phyloP scores from a whole-genome alignment of 2,797 vertebrate species.

The Ibycter americanus region DNA sequence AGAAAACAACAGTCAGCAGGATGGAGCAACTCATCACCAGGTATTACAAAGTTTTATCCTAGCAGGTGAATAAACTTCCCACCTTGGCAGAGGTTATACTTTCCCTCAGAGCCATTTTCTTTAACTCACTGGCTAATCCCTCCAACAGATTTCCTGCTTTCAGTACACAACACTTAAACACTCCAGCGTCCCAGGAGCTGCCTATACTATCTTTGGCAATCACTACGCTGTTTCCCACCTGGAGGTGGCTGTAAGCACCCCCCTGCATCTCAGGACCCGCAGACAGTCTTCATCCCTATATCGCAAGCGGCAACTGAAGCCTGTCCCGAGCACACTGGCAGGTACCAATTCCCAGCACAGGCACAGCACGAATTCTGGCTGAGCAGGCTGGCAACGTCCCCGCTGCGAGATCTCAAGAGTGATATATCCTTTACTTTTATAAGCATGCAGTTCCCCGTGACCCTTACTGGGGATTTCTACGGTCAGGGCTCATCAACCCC shows the following conservation, averaged over 20 bases:
- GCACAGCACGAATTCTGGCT: background rate
- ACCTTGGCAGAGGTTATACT: background rate
- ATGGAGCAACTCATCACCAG: background rate
- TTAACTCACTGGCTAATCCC: background rate
- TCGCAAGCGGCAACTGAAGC: background rate
- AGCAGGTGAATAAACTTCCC: background rate
- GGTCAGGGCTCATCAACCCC: background rate
- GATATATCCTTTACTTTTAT: background rate
- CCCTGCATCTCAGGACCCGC: accelerated
- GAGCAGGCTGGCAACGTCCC: background rate
- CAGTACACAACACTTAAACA: accelerated
- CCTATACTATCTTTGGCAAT: accelerated
- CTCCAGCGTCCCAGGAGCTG: accelerated
- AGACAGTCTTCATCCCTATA: background rate
- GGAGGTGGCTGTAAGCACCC: background rate
- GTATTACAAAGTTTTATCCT: background rate
- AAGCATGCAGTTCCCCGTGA: background rate
- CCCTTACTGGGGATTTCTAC: background rate
- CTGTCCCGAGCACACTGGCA: background rate
- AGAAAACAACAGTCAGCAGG: background rate
- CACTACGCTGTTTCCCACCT: background rate
- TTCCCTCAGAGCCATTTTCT: background rate
- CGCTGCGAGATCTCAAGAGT: accelerated
- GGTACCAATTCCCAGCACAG: background rate
- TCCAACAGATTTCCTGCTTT: background rate